These are phyloP conservation scores for Leucophenga varia DNA, from an alignment of 1,140 invertebrate genomes.

Conservation along the genomic window DNA sequence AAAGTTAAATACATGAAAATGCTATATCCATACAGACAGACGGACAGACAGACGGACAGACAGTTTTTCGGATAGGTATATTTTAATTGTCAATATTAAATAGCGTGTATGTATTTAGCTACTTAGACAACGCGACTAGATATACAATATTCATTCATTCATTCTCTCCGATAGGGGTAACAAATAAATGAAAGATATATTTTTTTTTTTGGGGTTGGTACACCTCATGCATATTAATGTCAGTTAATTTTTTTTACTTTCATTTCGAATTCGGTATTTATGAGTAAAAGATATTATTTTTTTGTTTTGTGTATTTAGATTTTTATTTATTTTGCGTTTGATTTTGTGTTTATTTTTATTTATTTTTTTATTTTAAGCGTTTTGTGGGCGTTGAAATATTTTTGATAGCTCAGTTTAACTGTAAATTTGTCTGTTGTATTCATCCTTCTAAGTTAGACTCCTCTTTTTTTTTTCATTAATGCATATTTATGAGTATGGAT, in stretches of 20 bases:
- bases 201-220: conserved; percentile 5
- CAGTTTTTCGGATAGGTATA: conserved; percentile 25
- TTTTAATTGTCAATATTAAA: conserved; percentile 26
- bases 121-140: conserved; percentile 36
- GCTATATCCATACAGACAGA: conserved; percentile 26
- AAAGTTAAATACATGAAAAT: conserved; percentile 39
- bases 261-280: no score
- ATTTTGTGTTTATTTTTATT: conserved; percentile 16
- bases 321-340: conserved; percentile 11
- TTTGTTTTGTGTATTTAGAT: conserved; percentile 16
- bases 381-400: conserved; percentile 18
- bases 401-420: no score
- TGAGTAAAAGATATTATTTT: conserved; percentile 19
- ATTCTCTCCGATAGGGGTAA: conserved; percentile 23
- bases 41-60: conserved; percentile 13
- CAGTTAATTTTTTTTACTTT: conserved; percentile 45
- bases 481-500: conserved; percentile 54
- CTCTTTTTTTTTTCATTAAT: no score
- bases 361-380: conserved; percentile 9
- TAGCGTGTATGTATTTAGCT: conserved; percentile 23
- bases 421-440: no score
- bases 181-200: conserved; percentile 11
- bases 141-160: conserved; percentile 30
- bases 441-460: no score
- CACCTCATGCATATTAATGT: conserved; percentile 48